These are phyloP conservation scores for Casuarius casuarius DNA, from an alignment of 2,113 vertebrate species.

Conservation along the genomic window DNA sequence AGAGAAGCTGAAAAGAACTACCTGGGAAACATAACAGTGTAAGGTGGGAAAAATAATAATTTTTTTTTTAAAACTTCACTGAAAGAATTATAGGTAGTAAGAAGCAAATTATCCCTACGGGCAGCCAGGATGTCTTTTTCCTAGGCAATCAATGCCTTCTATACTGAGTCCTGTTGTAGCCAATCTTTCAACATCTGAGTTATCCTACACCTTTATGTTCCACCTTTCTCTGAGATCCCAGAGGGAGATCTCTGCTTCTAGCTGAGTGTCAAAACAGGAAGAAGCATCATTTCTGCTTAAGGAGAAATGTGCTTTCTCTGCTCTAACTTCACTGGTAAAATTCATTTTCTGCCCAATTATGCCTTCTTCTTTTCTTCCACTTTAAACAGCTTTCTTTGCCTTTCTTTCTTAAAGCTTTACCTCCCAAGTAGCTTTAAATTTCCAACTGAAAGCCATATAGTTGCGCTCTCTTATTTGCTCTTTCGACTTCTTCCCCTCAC, in stretches of 20 bases:
- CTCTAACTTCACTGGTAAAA: neutral
- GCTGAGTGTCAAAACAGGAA: neutral
- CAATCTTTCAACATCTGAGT: neutral
- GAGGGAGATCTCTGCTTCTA: neutral
- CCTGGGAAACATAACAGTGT: neutral
- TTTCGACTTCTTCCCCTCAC: neutral
- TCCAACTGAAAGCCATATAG: neutral
- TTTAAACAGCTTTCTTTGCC: neutral
- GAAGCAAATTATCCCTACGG: accelerated
- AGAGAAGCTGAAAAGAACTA: neutral
- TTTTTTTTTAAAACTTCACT: neutral
- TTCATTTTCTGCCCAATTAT: neutral
- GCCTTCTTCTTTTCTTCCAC: neutral
- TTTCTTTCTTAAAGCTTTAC: neutral
- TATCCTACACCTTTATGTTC: neutral
- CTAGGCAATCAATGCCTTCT: neutral
- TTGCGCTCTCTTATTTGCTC: neutral
- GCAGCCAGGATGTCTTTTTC: neutral
- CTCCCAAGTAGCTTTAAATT: neutral
- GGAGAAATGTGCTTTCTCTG: neutral
- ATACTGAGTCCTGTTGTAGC: neutral
- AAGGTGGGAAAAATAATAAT: neutral
- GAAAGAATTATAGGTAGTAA: neutral
- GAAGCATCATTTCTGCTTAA: neutral
- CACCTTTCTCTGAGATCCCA: neutral